Percentiles rank a stretch among this genome's conserved stretches.
Evolutionary conservation across 2,888 invertebrate species (phyloP).

Genomic region (Hylaea fasciaria): DNA sequence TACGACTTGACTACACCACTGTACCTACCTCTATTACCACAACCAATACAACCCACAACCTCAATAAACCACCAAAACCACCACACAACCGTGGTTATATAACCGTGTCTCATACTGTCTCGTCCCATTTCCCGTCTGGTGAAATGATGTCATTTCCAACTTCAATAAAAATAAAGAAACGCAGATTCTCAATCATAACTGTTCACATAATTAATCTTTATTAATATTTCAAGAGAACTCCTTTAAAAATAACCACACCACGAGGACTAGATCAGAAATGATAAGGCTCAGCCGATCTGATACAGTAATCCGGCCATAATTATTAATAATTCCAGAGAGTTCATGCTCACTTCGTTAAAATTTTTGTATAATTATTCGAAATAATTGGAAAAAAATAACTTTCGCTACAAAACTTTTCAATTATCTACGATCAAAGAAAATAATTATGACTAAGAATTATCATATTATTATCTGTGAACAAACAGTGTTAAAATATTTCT

Average conservation of each 20-base stretch:
- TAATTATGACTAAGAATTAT: background rate
- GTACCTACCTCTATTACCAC: too few relatives aligned
- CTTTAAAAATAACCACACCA: slow-evolving; percentile 29
- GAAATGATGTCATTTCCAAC: too few relatives aligned
- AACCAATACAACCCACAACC: too few relatives aligned
- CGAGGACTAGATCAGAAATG: slow-evolving; percentile 51
- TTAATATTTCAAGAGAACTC: background rate
- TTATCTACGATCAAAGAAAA: slow-evolving; percentile 14
- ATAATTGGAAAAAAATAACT: slow-evolving; percentile 18
- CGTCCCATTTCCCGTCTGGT: too few relatives aligned
- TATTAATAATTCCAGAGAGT: slow-evolving; percentile 49
- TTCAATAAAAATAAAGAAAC: too few relatives aligned
- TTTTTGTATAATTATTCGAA: slow-evolving; percentile 42
- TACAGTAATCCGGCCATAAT: slow-evolving; percentile 44
- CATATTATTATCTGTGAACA: background rate
- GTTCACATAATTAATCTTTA: background rate
- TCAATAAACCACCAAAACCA: too few relatives aligned
- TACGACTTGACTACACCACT: too few relatives aligned
- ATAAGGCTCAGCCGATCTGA: slow-evolving; percentile 51
- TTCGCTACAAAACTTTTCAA: slow-evolving; percentile 25
- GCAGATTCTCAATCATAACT: background rate
- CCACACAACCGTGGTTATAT: too few relatives aligned
- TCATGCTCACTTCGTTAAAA: slow-evolving; percentile 56
- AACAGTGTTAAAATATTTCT: slow-evolving; percentile 14
- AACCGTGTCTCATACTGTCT: too few relatives aligned